These are phyloP conservation scores for Hyperopisus bebe DNA, from an alignment of 2,113 vertebrate species.

Conservation along the genomic window DNA sequence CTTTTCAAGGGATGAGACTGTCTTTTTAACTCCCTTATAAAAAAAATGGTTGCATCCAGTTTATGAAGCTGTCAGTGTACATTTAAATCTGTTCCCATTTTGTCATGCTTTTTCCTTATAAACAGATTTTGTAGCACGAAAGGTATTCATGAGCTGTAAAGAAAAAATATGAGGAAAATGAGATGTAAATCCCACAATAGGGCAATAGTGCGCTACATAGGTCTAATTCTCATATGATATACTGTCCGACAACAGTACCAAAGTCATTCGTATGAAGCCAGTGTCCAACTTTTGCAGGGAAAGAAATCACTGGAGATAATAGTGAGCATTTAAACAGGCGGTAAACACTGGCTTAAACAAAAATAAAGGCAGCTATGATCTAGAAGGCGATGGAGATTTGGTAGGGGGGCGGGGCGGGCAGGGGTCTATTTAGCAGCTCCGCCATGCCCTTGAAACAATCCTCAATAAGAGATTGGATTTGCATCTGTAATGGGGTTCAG, in stretches of 20 bases:
- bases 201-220: slow-evolving; percentile 67
- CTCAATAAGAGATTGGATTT: slow-evolving; percentile 86
- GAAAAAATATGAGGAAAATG: slow-evolving; percentile 68
- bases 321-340: slow-evolving; percentile 73
- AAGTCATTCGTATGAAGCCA: slow-evolving; percentile 83
- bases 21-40: slow-evolving; percentile 41
- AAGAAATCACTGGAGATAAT: slow-evolving; percentile 83
- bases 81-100: slow-evolving; percentile 96
- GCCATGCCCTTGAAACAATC: slow-evolving; percentile 70
- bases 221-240: slow-evolving; percentile 79
- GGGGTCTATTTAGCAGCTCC: slow-evolving; percentile 62
- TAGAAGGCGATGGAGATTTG: slow-evolving; percentile 44
- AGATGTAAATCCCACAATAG: slow-evolving; percentile 92
- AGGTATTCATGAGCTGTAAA: slow-evolving; percentile 71
- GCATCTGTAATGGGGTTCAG: slow-evolving; percentile 87
- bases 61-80: slow-evolving; percentile 90
- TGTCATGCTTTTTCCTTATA: slow-evolving; percentile 64
- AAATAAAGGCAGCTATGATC: slow-evolving; percentile 61
- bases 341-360: slow-evolving; percentile 73
- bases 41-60: slow-evolving; percentile 69
- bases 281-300: slow-evolving; percentile 84
- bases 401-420: neutral
- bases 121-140: slow-evolving; percentile 74
- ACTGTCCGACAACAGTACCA: slow-evolving; percentile 84
- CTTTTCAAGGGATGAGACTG: neutral